Evolutionary conservation across 2,797 vertebrate genomes (phyloP), one percentile per base, ranked within the genome.

Genomic region (Artibeus jamaicensis): DNA sequence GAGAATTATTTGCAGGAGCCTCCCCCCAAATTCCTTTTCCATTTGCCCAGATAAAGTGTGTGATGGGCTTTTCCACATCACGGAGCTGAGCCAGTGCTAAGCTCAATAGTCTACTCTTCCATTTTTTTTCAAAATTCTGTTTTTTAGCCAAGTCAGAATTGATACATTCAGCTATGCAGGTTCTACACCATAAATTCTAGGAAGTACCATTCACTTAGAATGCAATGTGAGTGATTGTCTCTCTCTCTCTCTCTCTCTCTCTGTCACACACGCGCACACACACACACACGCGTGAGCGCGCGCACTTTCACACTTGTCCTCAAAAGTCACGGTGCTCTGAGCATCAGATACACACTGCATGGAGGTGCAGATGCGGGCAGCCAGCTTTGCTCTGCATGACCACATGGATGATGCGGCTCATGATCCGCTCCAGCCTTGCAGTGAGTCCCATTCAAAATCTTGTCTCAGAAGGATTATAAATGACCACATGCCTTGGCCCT

Each of bases 1-100:
- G 46, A 96, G 70, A 81, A 67, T 59, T 86, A n/a, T 46, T 16
- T 85, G 46, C 26, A 78, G 68, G 12, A 84, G 48, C 18, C 26
- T 84, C 82, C n/a, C n/a, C 44, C 86, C 79, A 89, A 89, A 86
- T 96, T 53, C 83, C 44, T 78, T 91, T 65, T 87, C 55, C 89
- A 34, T 39, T 73, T 88, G 34, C 24, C 46, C 67, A 87, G 85
- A 82, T 57, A 79, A 81, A 62, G 44, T n/a, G 18, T 37, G 32
- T 24, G 29, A 84, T 34, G n/a, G 53, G 65, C 32, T 67, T 84
- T 59, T 86, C 3, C 57, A 59, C 9, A 76, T 86, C 76, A 62
- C 15, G 44, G 76, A 83, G 57, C 67, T 67, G 11, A 67, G 67
- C 42, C 53, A 62, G 70, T 9, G 16, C 71, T 81, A 53, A 76